A percentile compares a stretch with the other conserved stretches of the same genome.
Conservation (phyloP, 2,113 vertebrate species). For the Cryptomyrus ogoouensis region DNA sequence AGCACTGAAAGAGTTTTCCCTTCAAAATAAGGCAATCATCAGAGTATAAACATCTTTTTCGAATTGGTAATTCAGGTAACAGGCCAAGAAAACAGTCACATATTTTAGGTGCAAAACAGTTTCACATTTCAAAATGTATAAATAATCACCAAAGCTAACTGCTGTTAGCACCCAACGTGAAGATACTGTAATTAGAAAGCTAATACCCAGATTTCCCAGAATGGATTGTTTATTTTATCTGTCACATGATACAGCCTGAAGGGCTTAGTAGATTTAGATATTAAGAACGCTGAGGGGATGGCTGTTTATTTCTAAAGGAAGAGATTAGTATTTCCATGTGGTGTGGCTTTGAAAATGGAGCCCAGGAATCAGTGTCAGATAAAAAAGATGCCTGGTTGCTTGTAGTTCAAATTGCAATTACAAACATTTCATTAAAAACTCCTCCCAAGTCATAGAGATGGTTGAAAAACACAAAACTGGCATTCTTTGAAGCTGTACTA, state of each 20-base stretch:
- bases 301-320: background rate
- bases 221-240: constrained; percentile 6
- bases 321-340: constrained; percentile 1
- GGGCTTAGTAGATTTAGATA: background rate
- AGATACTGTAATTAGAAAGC: background rate
- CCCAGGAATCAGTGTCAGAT: background rate
- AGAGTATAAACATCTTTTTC: background rate
- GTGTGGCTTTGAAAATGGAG: background rate
- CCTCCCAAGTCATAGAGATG: background rate
- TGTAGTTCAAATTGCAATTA: background rate
- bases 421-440: background rate
- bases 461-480: background rate
- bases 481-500: background rate
- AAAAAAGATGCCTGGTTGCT: background rate
- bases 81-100: background rate
- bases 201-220: background rate
- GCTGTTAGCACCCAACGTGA: background rate
- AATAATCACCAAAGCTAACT: background rate
- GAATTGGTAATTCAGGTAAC: background rate
- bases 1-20: background rate
- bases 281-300: background rate
- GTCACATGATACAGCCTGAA: background rate
- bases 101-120: background rate
- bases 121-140: background rate
- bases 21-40: background rate